phyloP scores from a whole-genome alignment of 2,888 invertebrate genomes.

The Acanthosepion lycidas region DNA sequence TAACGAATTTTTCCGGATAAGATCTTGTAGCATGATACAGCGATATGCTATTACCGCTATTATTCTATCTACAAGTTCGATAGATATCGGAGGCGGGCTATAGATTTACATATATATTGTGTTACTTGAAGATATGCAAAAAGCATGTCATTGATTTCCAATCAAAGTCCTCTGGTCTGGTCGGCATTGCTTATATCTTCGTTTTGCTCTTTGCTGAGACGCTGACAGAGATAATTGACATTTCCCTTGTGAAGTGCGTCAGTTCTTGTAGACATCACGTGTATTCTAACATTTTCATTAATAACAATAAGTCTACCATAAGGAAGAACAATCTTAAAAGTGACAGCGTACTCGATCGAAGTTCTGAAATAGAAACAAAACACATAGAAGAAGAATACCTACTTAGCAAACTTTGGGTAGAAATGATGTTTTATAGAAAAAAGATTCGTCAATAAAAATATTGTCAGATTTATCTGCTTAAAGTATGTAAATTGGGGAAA shows the following conservation, averaged over 20 bases:
- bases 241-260: background rate
- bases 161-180: background rate
- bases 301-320: background rate
- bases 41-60: background rate
- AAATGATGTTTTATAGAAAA: background rate
- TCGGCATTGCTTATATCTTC: background rate
- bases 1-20: background rate
- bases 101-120: slow-evolving; percentile 23
- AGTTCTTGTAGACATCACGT: background rate
- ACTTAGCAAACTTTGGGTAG: background rate
- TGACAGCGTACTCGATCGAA: background rate
- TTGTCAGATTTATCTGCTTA: background rate
- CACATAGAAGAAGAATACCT: background rate
- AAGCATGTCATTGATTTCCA: slow-evolving; percentile 22
- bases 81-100: slow-evolving; percentile 7
- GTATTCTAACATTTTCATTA: background rate
- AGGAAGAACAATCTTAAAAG: background rate
- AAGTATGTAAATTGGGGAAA: background rate
- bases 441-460: background rate
- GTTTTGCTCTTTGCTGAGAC: background rate
- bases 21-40: slow-evolving; percentile 9
- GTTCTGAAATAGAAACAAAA: background rate
- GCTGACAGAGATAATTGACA: background rate
- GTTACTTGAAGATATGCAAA: background rate
- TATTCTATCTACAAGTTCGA: background rate